Evolutionary conservation across 1,140 invertebrate species (phyloP).

Genomic region (Heliconius nattereri): DNA sequence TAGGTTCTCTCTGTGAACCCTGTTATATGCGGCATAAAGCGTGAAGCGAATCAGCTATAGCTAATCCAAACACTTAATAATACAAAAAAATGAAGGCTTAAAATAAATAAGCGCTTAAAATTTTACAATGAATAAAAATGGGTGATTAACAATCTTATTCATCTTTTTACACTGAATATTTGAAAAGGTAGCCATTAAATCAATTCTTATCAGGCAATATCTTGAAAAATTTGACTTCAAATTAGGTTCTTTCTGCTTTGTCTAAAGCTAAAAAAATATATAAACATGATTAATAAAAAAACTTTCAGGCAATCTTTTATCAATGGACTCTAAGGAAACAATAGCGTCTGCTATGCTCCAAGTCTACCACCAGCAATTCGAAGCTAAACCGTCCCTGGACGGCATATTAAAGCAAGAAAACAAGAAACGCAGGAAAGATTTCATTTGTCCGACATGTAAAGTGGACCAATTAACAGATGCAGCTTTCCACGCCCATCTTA

Average conservation of each 20-base stretch:
- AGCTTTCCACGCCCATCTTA: slow-evolving; percentile 86
- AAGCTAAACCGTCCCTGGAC: slow-evolving; percentile 63
- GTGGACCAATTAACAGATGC: slow-evolving; percentile 83
- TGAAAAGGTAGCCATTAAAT: too few species aligned
- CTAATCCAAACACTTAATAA: too few species aligned
- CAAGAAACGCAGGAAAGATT: slow-evolving; percentile 66
- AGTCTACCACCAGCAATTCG: slow-evolving; percentile 62
- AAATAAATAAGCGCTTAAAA: too few species aligned
- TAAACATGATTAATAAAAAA: slow-evolving; percentile 1
- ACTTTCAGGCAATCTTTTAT: slow-evolving; percentile 53
- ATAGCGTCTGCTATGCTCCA: slow-evolving; percentile 56
- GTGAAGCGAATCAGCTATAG: background rate
- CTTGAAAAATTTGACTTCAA: too few species aligned
- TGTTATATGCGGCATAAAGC: background rate
- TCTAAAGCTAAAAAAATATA: too few species aligned
- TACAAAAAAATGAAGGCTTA: background rate
- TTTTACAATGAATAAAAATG: too few species aligned
- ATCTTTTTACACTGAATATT: too few species aligned
- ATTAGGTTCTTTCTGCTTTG: too few species aligned
- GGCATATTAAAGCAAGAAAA: slow-evolving; percentile 81
- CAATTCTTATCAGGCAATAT: too few species aligned
- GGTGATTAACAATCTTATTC: too few species aligned
- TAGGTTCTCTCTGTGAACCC: too few species aligned
- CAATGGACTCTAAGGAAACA: slow-evolving; percentile 57
- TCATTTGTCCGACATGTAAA: slow-evolving; percentile 67